phyloP scores from a whole-genome alignment of 1,140 invertebrate genomes.

The Drosophila teissieri region DNA sequence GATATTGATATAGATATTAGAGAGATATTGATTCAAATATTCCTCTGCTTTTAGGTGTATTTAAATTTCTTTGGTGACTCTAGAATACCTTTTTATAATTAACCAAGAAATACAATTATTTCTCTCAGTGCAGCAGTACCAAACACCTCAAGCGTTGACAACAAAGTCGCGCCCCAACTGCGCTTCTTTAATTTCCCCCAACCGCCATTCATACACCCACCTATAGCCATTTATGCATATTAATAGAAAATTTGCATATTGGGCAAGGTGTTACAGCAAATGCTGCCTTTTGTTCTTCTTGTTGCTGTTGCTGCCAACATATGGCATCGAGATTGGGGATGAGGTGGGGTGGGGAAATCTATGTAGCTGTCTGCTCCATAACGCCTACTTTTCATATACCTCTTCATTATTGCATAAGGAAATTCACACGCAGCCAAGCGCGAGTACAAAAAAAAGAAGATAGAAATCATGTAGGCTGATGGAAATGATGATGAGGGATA shows the following conservation, averaged over 20 bases:
- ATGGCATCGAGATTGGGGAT: conserved; percentile 14
- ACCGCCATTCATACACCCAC: conserved; percentile 14
- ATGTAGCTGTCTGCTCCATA: conserved; percentile 19
- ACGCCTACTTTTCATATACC: conserved; percentile 37
- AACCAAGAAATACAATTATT: neutral
- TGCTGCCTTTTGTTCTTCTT: conserved; percentile 11
- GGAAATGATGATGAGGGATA: conserved; percentile 35
- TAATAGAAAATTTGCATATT: conserved; percentile 79
- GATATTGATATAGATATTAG: too few relatives aligned
- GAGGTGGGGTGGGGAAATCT: neutral
- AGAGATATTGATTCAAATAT: too few relatives aligned
- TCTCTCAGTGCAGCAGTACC: conserved; percentile 1
- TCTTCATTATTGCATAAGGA: conserved; percentile 51
- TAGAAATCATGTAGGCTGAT: conserved; percentile 41
- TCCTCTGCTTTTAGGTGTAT: too few relatives aligned
- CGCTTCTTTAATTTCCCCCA: conserved; percentile 17
- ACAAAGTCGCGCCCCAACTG: conserved; percentile 58
- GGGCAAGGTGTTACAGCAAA: conserved; percentile 63
- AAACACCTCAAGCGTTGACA: conserved; percentile 35
- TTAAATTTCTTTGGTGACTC: too few relatives aligned
- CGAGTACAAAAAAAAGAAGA: conserved; percentile 9
- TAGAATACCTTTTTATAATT: too few relatives aligned
- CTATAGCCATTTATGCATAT: conserved; percentile 72
- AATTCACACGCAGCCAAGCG: conserved; percentile 57
- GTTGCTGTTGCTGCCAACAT: conserved; percentile 1